Percentiles rank a stretch among this genome's conserved stretches.
Conservation (phyloP, 92 coral and sea anemone genomes). For the Porites divaricata region DNA sequence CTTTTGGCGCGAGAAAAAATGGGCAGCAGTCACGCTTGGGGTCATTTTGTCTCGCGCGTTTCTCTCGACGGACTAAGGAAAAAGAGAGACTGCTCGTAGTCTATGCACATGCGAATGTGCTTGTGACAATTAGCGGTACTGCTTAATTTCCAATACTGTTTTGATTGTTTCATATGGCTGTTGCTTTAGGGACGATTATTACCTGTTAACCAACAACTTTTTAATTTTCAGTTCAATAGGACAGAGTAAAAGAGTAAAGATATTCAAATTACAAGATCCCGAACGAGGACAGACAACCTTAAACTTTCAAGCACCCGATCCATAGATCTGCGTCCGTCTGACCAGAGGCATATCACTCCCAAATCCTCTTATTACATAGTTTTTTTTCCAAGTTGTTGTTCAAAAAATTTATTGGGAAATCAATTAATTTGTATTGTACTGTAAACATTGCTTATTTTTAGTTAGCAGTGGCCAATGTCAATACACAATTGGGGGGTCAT, state of each 20-base stretch:
- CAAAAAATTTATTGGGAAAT: background rate
- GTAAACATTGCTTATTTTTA: too few relatives aligned
- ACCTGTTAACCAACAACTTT: background rate
- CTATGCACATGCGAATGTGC: too few relatives aligned
- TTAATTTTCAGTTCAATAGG: slow-evolving; percentile 68
- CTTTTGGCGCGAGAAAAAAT: too few relatives aligned
- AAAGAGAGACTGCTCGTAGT: too few relatives aligned
- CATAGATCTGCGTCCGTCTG: background rate
- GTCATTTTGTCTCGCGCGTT: too few relatives aligned
- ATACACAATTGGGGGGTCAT: background rate
- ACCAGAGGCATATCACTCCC: background rate
- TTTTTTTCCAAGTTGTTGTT: background rate
- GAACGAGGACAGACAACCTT: slow-evolving; percentile 87
- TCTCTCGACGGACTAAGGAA: too few relatives aligned
- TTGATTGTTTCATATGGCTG: too few relatives aligned
- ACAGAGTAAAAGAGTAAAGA: slow-evolving; percentile 65
- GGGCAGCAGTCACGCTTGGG: too few relatives aligned
- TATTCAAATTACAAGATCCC: slow-evolving; percentile 84
- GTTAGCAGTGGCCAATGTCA: too few relatives aligned
- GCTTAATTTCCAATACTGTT: too few relatives aligned
- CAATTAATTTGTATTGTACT: too few relatives aligned
- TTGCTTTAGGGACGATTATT: background rate
- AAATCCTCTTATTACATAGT: background rate
- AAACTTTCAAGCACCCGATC: slow-evolving; percentile 50
- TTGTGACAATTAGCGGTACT: too few relatives aligned